phyloP scores from a whole-genome alignment of 2,888 invertebrate genomes.

The Celastrina argiolus region DNA sequence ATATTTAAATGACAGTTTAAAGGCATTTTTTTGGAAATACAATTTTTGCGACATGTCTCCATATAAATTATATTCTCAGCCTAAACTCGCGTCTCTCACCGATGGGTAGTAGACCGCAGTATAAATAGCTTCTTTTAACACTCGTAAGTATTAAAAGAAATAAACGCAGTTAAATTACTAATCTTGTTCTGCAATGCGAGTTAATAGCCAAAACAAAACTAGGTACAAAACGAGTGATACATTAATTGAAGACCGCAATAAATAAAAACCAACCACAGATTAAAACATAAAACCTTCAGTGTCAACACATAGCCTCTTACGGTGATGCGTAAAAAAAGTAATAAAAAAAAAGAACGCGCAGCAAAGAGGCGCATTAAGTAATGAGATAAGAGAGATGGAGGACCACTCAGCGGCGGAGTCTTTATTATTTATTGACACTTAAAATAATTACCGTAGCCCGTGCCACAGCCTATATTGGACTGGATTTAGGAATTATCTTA shows the following conservation, averaged over 20 bases:
- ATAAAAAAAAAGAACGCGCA: conserved; percentile 64
- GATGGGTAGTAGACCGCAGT: too few species aligned
- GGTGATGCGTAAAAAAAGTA: conserved; percentile 58
- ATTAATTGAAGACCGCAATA: conserved; percentile 37
- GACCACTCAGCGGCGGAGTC: conserved; percentile 71
- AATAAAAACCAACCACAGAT: conserved; percentile 55
- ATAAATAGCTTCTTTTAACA: not conserved
- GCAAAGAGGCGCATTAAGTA: conserved; percentile 77
- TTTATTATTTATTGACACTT: conserved; percentile 79
- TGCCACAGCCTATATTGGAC: conserved; percentile 57
- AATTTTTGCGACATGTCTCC: too few species aligned
- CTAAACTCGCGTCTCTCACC: too few species aligned
- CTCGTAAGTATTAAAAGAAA: too few species aligned
- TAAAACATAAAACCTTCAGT: conserved; percentile 75
- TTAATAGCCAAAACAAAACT: not conserved
- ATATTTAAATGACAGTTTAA: too few species aligned
- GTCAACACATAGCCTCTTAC: conserved; percentile 74
- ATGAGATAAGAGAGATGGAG: conserved; percentile 77
- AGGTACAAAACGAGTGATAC: not conserved
- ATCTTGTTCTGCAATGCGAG: too few species aligned
- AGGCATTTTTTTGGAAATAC: too few species aligned
- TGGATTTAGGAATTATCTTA: conserved; percentile 23
- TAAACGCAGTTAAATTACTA: too few species aligned
- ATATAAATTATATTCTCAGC: too few species aligned
- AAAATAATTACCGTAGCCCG: conserved; percentile 74